A percentile compares a stretch with the other conserved stretches of the same genome.
These are phyloP conservation scores for Microcebus tavaratra DNA, from an alignment of 2,113 vertebrate species.

Conservation along the genomic window DNA sequence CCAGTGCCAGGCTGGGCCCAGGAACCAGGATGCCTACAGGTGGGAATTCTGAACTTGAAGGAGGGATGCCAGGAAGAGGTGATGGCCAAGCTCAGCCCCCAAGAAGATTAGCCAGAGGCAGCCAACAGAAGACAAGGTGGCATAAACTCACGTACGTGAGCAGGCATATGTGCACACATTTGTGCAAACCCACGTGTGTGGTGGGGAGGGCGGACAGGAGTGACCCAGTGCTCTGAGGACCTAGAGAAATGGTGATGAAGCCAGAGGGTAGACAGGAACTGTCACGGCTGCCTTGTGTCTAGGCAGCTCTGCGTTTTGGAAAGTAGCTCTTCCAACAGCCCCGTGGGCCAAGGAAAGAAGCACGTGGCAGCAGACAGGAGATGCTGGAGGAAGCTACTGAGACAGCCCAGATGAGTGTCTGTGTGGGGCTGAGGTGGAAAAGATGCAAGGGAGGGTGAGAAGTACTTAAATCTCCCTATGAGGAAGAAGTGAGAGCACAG, in stretches of 20 bases:
- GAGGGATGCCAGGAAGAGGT: neutral
- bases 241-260: neutral
- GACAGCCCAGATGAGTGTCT: neutral
- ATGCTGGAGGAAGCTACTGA: neutral
- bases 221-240: neutral
- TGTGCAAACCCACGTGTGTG: too few relatives aligned
- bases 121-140: neutral
- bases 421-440: neutral
- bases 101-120: neutral
- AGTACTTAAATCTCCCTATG: neutral
- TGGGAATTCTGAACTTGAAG: neutral
- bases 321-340: neutral
- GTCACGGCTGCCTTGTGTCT: neutral
- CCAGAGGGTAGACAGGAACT: neutral
- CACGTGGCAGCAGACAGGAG: neutral
- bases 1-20: accelerated
- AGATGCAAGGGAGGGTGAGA: neutral
- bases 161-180: accelerated
- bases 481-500: neutral
- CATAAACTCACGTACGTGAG: neutral
- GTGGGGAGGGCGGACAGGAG: neutral
- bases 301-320: neutral
- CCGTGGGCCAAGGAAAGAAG: neutral
- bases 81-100: neutral
- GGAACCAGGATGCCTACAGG: neutral